Evolutionary conservation across 2,888 invertebrate genomes (phyloP).

Genomic region (Sarcophaga carnaria): DNA sequence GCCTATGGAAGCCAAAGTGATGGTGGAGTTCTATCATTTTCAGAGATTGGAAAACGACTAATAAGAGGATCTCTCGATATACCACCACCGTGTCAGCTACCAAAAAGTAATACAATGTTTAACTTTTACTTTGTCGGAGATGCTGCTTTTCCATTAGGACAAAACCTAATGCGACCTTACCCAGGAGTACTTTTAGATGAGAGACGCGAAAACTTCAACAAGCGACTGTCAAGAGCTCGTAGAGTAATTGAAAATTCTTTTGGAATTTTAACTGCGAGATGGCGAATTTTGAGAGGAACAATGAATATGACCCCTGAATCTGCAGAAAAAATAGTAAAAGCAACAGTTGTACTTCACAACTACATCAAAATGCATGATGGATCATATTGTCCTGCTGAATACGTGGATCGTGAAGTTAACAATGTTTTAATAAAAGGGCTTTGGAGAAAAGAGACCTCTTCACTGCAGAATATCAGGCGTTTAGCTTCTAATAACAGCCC

Average conservation of each 20-base stretch:
- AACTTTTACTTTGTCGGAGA: conserved; percentile 23
- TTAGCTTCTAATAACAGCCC: conserved; percentile 3
- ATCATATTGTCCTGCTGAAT: too few species aligned
- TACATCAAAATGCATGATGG: not conserved
- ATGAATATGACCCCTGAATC: conserved; percentile 19
- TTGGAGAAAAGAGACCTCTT: conserved; percentile 1
- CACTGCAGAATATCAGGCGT: not conserved
- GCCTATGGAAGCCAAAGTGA: conserved; percentile 30
- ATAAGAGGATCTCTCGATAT: not conserved
- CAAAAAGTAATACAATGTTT: conserved; percentile 12
- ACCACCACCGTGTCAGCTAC: not conserved
- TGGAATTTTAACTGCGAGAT: conserved; percentile 2
- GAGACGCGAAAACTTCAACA: conserved; percentile 12
- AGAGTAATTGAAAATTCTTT: not conserved
- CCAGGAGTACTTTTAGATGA: conserved; percentile 5
- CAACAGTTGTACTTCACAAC: conserved; percentile 30
- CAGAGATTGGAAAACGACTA: conserved; percentile 7
- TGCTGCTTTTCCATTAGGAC: conserved; percentile 15
- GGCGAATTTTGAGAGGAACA: too few species aligned
- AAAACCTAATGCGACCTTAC: conserved; percentile 18
- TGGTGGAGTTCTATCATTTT: conserved; percentile 25
- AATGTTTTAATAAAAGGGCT: not conserved
- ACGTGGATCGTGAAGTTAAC: not conserved
- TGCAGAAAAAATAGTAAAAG: conserved; percentile 24
- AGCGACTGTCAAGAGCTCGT: conserved; percentile 3